phyloP scores from a whole-genome alignment of 2,888 invertebrate species.

The Bombylius discolor region DNA sequence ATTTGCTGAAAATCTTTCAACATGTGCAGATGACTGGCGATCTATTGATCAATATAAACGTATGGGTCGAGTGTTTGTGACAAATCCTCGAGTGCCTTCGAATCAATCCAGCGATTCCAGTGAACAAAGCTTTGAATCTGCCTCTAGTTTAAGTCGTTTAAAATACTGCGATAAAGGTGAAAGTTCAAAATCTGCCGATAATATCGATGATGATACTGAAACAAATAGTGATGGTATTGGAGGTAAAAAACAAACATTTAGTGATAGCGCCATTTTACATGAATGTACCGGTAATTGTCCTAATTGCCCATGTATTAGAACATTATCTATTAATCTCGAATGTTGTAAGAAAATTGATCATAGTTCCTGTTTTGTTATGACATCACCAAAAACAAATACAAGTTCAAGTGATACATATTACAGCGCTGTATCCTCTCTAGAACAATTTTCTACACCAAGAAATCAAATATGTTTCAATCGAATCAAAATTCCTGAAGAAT shows the following conservation, averaged over 20 bases:
- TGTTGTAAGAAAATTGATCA: constrained; percentile 28
- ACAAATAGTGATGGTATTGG: constrained; percentile 19
- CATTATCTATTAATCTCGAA: constrained; percentile 9
- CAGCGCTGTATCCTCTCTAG: constrained; percentile 26
- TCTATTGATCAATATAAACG: constrained; percentile 43
- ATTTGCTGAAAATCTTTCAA: constrained; percentile 49
- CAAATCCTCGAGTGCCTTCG: constrained; percentile 30
- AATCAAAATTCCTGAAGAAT: constrained; percentile 7
- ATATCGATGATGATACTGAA: constrained; percentile 38
- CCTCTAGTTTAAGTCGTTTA: constrained; percentile 27
- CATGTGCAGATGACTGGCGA: constrained; percentile 51
- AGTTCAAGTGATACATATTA: constrained; percentile 34
- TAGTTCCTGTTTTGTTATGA: constrained; percentile 19
- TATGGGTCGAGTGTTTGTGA: constrained; percentile 39
- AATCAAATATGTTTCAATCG: constrained; percentile 11
- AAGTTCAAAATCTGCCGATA: constrained; percentile 44
- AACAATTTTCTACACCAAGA: constrained; percentile 22
- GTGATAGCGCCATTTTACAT: constrained; percentile 32
- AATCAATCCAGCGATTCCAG: constrained; percentile 24
- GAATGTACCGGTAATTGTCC: constrained; percentile 28
- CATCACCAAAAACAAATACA: constrained; percentile 15
- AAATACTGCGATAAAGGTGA: constrained; percentile 23
- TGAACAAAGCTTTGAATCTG: constrained; percentile 41
- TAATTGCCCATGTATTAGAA: constrained; percentile 24
- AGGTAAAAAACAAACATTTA: constrained; percentile 32